These are phyloP conservation scores for Eurypyga helias DNA, from an alignment of 2,113 vertebrate genomes.

Conservation along the genomic window DNA sequence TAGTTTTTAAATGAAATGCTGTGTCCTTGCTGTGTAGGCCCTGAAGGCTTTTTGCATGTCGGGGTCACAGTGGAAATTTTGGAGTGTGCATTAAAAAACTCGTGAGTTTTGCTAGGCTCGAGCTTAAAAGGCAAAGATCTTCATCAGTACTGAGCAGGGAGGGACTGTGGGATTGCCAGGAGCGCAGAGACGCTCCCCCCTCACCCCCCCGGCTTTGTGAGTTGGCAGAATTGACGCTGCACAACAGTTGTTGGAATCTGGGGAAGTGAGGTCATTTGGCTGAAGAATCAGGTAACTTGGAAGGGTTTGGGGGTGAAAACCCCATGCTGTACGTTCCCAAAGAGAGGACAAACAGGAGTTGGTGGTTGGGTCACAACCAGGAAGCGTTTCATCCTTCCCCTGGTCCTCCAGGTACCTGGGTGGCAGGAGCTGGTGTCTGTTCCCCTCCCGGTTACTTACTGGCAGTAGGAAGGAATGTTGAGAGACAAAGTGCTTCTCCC, in stretches of 20 bases:
- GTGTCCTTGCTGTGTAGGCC: not conserved
- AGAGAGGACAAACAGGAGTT: not conserved
- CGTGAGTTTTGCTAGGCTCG: not conserved
- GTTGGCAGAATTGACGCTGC: not conserved
- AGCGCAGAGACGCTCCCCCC: not conserved
- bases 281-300: not conserved
- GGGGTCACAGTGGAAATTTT: not conserved
- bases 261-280: not conserved
- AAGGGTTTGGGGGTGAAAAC: not conserved
- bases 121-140: not conserved
- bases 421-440: not conserved
- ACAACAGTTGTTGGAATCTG: not conserved
- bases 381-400: not conserved
- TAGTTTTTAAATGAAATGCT: not conserved
- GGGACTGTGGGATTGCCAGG: not conserved
- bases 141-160: not conserved
- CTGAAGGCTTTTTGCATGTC: not conserved
- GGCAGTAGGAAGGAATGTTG: not conserved
- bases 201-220: not conserved
- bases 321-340: fast-evolving
- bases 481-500: not conserved
- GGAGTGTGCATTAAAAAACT: not conserved
- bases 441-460: not conserved
- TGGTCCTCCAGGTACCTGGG: not conserved
- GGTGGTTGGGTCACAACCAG: not conserved